A percentile compares a stretch with the other conserved stretches of the same genome.
Conservation (phyloP, 2,888 invertebrate species). For the Drosophila testacea region DNA sequence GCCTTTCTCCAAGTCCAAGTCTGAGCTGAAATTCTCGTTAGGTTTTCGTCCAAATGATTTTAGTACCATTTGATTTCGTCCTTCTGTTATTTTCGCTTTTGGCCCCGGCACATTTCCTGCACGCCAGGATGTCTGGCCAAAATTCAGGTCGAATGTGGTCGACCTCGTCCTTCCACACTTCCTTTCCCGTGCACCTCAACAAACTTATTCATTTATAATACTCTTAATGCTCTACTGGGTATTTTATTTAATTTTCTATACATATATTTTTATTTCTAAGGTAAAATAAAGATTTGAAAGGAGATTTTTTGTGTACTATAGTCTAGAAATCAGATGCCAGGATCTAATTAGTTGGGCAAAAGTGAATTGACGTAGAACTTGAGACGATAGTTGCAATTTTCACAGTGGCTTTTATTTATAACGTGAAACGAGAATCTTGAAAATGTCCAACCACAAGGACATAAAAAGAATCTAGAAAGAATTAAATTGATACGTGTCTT, state of each 20-base stretch:
- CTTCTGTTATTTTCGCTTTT: constrained; percentile 32
- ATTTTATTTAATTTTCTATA: constrained; percentile 41
- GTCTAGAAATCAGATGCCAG: neutral
- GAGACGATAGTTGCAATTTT: too few relatives aligned
- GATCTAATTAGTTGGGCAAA: constrained; percentile 8
- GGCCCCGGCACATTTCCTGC: constrained; percentile 54
- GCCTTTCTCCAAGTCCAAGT: constrained; percentile 2
- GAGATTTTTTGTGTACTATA: neutral
- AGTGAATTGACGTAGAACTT: neutral
- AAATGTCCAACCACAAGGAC: too few relatives aligned
- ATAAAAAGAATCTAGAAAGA: too few relatives aligned
- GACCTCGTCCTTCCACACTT: neutral
- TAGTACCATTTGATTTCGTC: constrained; percentile 36
- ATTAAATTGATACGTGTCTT: too few relatives aligned
- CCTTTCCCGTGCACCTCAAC: too few relatives aligned
- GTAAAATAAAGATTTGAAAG: neutral
- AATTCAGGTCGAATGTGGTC: constrained; percentile 52
- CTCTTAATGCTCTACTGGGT: constrained; percentile 19
- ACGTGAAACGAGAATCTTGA: too few relatives aligned
- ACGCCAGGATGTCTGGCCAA: constrained; percentile 59
- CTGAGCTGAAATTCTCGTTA: constrained; percentile 20
- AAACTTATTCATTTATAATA: constrained; percentile 35
- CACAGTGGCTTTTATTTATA: too few relatives aligned
- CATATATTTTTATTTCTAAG: constrained; percentile 16
- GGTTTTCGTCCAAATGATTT: constrained; percentile 58